phyloP scores from a whole-genome alignment of 2,797 vertebrate genomes.

The Etheostoma perlongum region DNA sequence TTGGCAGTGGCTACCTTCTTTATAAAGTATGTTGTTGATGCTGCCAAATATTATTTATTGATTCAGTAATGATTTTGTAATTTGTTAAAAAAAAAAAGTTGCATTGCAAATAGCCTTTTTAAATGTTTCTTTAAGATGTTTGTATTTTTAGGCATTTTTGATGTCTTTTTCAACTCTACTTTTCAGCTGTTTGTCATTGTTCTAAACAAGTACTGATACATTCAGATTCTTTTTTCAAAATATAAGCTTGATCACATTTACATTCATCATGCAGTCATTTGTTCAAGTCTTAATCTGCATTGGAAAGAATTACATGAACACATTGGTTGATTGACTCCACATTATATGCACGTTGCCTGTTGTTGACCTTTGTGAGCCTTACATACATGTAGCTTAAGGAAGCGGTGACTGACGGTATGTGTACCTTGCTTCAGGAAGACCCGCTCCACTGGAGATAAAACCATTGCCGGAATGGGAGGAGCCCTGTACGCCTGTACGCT shows the following conservation, averaged over 20 bases:
- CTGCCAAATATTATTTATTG: not conserved
- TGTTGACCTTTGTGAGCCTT: not conserved
- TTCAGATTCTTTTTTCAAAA: not conserved
- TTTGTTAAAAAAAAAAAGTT: not conserved
- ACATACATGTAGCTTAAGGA: not conserved
- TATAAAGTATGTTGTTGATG: not conserved
- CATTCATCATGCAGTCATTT: not conserved
- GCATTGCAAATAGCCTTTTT: not conserved
- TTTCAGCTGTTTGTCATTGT: not conserved
- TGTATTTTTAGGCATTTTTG: too few species aligned
- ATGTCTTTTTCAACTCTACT: too few species aligned
- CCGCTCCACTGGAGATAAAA: constrained; percentile 97
- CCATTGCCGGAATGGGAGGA: constrained; percentile 96
- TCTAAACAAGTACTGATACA: not conserved
- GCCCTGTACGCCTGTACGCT: constrained; percentile 94
- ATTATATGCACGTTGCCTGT: not conserved
- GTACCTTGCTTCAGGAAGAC: constrained; percentile 87
- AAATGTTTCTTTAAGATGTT: too few species aligned
- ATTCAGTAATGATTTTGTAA: not conserved
- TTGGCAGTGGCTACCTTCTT: not conserved
- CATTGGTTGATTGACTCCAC: not conserved
- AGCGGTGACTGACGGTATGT: constrained; percentile 45
- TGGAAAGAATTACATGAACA: not conserved
- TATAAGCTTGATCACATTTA: not conserved
- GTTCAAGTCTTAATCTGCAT: not conserved